A percentile compares a stretch with the other conserved stretches of the same genome.
Conservation (phyloP, 2,113 vertebrate species). For the Oncorhynchus nerka region DNA sequence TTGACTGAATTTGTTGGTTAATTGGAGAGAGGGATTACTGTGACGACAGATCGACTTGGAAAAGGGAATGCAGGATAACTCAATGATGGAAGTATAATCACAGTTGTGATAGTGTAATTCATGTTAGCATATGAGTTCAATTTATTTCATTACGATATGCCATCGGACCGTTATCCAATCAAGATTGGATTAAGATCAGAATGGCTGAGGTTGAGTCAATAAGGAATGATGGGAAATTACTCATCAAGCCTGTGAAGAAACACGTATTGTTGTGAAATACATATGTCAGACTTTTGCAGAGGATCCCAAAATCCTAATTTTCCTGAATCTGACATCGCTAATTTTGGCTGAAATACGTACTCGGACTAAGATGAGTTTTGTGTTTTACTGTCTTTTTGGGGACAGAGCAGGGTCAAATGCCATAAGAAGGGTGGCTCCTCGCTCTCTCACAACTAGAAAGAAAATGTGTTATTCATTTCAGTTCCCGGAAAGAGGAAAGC, state of each 20-base stretch:
- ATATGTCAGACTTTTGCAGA: not conserved
- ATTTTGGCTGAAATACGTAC: not conserved
- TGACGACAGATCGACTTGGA: too few relatives aligned
- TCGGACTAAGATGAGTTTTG: not conserved
- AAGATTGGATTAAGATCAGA: too few relatives aligned
- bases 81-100: too few relatives aligned
- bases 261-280: not conserved
- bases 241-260: too few relatives aligned
- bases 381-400: slow-evolving; percentile 6
- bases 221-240: too few relatives aligned
- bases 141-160: too few relatives aligned
- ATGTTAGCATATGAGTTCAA: too few relatives aligned
- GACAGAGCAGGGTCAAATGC: slow-evolving; percentile 29
- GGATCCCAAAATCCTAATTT: not conserved
- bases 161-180: too few relatives aligned
- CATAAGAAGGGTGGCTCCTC: slow-evolving; percentile 34
- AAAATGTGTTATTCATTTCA: not conserved
- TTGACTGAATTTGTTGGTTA: not conserved
- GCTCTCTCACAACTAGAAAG: slow-evolving; percentile 8
- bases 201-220: too few relatives aligned
- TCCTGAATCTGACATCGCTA: not conserved
- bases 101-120: too few relatives aligned
- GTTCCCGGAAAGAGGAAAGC: not conserved
- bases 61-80: too few relatives aligned
- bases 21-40: not conserved